phyloP scores from a whole-genome alignment of 2,888 invertebrate species.

The Cosmia pyralina region DNA sequence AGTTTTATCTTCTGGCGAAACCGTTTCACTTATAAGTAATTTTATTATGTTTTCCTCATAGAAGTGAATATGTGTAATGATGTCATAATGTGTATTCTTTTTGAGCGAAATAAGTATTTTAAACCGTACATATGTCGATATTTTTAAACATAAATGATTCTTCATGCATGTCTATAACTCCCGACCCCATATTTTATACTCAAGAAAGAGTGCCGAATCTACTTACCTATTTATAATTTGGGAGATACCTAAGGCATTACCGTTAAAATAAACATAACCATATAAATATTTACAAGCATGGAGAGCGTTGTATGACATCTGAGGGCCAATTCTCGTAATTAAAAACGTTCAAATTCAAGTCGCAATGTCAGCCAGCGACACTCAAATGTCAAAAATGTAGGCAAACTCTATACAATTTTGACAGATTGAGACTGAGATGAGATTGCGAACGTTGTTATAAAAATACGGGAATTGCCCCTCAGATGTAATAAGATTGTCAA shows the following conservation, averaged over 20 bases:
- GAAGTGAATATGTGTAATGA: not conserved
- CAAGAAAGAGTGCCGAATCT: not conserved
- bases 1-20: not conserved
- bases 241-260: constrained; percentile 19
- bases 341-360: no score
- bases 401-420: no score
- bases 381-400: no score
- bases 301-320: constrained; percentile 65
- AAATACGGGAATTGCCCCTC: no score
- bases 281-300: constrained; percentile 52
- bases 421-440: no score
- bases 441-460: no score
- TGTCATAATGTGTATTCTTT: not conserved
- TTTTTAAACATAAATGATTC: not conserved
- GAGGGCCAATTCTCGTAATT: no score
- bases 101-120: not conserved
- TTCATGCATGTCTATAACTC: not conserved
- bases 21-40: not conserved
- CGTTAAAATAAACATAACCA: constrained; percentile 46
- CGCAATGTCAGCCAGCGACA: no score
- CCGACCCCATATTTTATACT: not conserved
- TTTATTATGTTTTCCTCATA: not conserved
- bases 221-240: constrained; percentile 26
- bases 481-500: constrained; percentile 72
- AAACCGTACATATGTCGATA: not conserved